Conservation (phyloP, 2,888 invertebrate genomes). For the Argyra leucocephala region DNA sequence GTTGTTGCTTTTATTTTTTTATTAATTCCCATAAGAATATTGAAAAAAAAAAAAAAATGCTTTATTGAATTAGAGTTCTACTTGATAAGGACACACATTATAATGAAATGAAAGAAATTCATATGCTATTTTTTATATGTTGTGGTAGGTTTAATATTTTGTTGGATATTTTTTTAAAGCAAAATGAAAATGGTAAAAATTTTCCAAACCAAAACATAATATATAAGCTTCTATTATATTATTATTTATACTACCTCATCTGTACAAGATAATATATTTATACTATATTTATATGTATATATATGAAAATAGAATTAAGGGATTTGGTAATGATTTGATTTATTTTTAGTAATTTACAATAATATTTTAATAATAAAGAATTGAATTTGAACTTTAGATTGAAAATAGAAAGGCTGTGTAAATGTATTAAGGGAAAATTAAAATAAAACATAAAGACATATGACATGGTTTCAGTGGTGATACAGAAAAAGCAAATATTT, state of each 20-base stretch:
- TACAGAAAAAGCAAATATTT: too few species aligned
- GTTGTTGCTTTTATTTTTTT: not conserved
- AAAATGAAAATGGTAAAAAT: too few species aligned
- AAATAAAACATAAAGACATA: too few species aligned
- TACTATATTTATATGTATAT: not conserved
- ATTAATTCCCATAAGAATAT: not conserved
- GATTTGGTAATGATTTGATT: conserved; percentile 4
- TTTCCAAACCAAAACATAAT: too few species aligned
- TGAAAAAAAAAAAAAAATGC: not conserved
- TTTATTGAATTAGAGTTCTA: not conserved
- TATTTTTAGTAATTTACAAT: not conserved
- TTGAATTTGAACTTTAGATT: not conserved
- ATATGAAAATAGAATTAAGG: not conserved
- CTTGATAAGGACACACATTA: not conserved
- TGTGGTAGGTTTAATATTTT: not conserved
- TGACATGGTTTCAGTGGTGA: too few species aligned
- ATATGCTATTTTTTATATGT: not conserved
- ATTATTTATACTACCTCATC: too few species aligned
- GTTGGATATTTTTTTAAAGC: too few species aligned
- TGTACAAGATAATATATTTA: not conserved
- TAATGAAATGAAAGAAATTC: conserved; percentile 1
- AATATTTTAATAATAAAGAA: not conserved
- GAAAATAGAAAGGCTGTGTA: too few species aligned
- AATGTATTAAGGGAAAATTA: too few species aligned
- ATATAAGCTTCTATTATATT: too few species aligned